Evolutionary conservation across 2,888 invertebrate genomes (phyloP).

Genomic region (Digitonthophagus gazella): DNA sequence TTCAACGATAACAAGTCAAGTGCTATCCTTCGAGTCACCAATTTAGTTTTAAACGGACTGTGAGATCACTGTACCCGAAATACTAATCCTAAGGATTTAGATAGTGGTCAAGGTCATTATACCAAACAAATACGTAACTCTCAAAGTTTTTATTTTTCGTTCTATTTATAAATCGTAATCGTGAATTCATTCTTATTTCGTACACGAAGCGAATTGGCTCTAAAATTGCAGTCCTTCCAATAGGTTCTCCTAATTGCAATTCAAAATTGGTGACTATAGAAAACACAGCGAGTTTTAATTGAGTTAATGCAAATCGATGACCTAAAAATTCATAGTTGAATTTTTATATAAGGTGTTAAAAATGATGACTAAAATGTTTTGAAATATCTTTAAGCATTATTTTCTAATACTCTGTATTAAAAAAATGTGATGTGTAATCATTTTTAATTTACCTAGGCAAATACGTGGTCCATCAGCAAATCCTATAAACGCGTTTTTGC

Average conservation of each 20-base stretch:
- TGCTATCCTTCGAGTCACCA: too few species aligned
- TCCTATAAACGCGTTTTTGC: slow-evolving; percentile 38
- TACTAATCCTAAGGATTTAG: background rate
- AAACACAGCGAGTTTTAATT: slow-evolving; percentile 47
- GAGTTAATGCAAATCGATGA: slow-evolving; percentile 37
- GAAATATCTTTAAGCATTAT: too few species aligned
- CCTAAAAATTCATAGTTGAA: slow-evolving; percentile 33
- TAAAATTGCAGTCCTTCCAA: background rate
- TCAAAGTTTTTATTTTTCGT: background rate
- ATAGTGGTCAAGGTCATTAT: too few species aligned
- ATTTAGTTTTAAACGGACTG: too few species aligned
- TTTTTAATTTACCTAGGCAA: slow-evolving; percentile 35
- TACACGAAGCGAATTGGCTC: background rate
- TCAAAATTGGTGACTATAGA: slow-evolving; percentile 43
- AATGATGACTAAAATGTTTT: too few species aligned
- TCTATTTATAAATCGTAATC: background rate
- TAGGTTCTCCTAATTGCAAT: background rate
- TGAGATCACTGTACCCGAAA: too few species aligned
- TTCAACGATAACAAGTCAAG: too few species aligned
- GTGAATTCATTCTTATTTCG: background rate
- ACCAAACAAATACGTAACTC: background rate
- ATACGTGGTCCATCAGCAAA: slow-evolving; percentile 42
- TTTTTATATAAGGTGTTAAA: too few species aligned
- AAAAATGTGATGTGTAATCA: background rate
- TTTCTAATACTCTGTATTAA: slow-evolving; percentile 1